phyloP scores from a whole-genome alignment of 2,888 invertebrate genomes.

The Philereme vetulata region DNA sequence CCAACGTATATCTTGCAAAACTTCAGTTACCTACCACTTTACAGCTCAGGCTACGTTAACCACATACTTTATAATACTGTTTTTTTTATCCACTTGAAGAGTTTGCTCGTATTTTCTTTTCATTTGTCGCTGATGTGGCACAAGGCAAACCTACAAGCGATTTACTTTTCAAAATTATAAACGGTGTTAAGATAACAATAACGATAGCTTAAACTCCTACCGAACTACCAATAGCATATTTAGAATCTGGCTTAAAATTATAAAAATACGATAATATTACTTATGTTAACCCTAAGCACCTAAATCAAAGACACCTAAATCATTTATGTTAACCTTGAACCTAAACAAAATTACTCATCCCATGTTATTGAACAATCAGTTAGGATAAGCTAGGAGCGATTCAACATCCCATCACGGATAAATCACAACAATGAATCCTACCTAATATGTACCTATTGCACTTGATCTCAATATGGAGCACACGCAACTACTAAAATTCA shows the following conservation, averaged over 20 bases:
- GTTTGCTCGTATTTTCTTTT: constrained; percentile 10
- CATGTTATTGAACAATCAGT: not conserved
- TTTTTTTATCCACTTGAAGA: constrained; percentile 14
- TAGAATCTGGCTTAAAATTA: not conserved
- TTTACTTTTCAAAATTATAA: constrained; percentile 12
- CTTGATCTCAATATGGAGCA: constrained; percentile 9
- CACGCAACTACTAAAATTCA: constrained; percentile 6
- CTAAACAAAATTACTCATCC: not conserved
- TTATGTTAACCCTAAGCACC: not conserved
- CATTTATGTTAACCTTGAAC: not conserved
- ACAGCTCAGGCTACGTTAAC: constrained; percentile 33
- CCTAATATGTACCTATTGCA: constrained; percentile 8
- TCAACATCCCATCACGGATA: constrained; percentile 4
- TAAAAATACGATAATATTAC: not conserved
- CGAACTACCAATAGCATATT: not conserved
- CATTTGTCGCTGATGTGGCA: constrained; percentile 14
- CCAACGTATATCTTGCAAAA: constrained; percentile 24
- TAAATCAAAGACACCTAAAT: constrained; percentile 1
- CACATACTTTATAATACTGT: constrained; percentile 15
- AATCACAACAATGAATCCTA: constrained; percentile 1
- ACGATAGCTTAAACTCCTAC: not conserved
- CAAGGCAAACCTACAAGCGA: not conserved
- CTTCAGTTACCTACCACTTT: constrained; percentile 27
- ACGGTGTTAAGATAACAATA: not conserved
- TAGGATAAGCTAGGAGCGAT: not conserved